Evolutionary conservation across 2,797 vertebrate species (phyloP).

Genomic region (Enteromius radiatus): DNA sequence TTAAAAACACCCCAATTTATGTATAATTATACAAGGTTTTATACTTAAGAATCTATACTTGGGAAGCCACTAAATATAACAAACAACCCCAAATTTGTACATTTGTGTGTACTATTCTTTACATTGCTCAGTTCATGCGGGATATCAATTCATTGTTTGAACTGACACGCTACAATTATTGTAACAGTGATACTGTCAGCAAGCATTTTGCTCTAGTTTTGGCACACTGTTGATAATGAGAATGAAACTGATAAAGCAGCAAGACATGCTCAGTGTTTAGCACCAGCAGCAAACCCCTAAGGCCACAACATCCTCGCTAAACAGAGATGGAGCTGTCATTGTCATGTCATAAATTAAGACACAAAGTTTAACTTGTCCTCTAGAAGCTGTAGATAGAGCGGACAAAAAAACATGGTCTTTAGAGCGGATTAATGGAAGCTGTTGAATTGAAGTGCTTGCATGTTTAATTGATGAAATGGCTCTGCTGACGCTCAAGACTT

Average conservation of each 20-base stretch:
- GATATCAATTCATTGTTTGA: background rate
- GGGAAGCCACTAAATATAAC: background rate
- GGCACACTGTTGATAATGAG: background rate
- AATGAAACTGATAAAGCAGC: background rate
- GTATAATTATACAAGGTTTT: background rate
- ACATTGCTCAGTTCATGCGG: background rate
- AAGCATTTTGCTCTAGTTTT: background rate
- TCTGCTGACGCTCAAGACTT: conserved; percentile 29
- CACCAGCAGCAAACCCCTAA: background rate
- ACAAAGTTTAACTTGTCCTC: background rate
- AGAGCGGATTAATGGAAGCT: conserved; percentile 15
- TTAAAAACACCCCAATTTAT: background rate
- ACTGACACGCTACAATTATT: background rate
- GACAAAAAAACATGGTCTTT: background rate
- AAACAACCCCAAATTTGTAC: background rate
- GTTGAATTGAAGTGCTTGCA: conserved; percentile 41
- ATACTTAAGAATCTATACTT: background rate
- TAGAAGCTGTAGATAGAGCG: background rate
- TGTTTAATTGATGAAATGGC: conserved; percentile 36
- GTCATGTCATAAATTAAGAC: conserved; percentile 25
- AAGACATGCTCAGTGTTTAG: background rate
- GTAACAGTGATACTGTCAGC: background rate
- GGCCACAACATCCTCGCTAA: background rate
- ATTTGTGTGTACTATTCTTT: background rate
- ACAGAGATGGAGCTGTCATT: conserved; percentile 5